phyloP scores from a whole-genome alignment of 2,113 vertebrate genomes.

The Rhipidura dahli region DNA sequence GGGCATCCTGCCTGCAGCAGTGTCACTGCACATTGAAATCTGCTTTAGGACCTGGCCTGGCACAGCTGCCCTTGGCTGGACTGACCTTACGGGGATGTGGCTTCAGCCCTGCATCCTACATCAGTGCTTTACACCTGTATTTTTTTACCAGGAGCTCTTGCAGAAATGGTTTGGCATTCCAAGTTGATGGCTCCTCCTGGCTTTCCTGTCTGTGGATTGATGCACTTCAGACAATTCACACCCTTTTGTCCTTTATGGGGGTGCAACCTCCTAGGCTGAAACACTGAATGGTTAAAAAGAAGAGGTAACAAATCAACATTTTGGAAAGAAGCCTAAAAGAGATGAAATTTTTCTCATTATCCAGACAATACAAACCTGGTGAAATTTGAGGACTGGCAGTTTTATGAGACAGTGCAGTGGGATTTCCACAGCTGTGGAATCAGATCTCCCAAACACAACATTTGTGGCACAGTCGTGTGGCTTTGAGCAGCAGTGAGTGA shows the following conservation, averaged over 20 bases:
- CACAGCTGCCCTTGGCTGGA: neutral
- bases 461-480: neutral
- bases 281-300: neutral
- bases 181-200: neutral
- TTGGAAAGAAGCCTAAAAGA: neutral
- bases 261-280: neutral
- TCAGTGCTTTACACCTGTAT: neutral
- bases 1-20: neutral
- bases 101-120: neutral
- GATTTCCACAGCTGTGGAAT: neutral
- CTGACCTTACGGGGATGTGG: accelerated
- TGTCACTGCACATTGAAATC: accelerated
- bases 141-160: neutral
- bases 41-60: neutral
- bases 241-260: neutral
- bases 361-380: neutral
- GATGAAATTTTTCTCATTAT: neutral
- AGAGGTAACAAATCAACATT: neutral
- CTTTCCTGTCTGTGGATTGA: neutral
- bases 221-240: neutral
- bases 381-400: neutral
- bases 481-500: neutral
- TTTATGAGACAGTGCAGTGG: neutral
- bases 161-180: neutral
- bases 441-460: neutral